Percentiles rank a stretch among this genome's conserved stretches.
Evolutionary conservation across 2,888 invertebrate genomes (phyloP).

Genomic region (Sarcophaga carnaria): DNA sequence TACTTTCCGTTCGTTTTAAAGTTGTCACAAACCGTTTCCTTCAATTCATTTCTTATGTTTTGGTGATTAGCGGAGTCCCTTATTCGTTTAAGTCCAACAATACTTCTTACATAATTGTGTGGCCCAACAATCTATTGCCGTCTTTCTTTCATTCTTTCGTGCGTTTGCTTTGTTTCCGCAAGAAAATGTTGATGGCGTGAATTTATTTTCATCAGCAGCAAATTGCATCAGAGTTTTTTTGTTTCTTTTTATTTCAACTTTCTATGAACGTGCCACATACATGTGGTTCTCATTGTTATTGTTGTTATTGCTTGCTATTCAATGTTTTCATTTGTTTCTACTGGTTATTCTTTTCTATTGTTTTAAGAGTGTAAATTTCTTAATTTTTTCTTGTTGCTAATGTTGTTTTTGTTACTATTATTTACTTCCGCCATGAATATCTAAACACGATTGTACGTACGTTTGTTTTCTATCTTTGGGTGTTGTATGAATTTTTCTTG

Average conservation of each 20-base stretch:
- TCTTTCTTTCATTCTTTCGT: conserved; percentile 10
- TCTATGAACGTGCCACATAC: conserved; percentile 14
- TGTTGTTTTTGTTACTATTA: conserved; percentile 22
- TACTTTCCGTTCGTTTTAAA: too few relatives aligned
- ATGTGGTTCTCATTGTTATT: conserved; percentile 21
- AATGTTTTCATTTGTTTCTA: not conserved
- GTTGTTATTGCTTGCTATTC: conserved; percentile 18
- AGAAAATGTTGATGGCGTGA: conserved; percentile 71
- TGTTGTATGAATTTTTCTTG: conserved; percentile 32
- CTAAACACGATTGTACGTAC: conserved; percentile 73
- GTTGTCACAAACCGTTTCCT: too few relatives aligned
- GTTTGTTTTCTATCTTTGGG: not conserved
- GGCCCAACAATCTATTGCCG: conserved; percentile 20
- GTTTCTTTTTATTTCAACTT: not conserved
- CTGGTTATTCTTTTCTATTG: conserved; percentile 26
- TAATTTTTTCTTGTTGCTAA: conserved; percentile 48
- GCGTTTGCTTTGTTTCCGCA: conserved; percentile 25
- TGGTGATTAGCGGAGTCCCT: not conserved
- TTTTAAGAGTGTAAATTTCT: conserved; percentile 34
- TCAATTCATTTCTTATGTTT: too few relatives aligned
- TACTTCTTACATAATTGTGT: not conserved
- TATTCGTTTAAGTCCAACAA: not conserved
- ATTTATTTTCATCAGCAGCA: conserved; percentile 73
- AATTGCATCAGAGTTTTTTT: conserved; percentile 69
- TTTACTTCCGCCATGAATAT: conserved; percentile 79